Evolutionary conservation across 2,888 invertebrate species (phyloP).

Genomic region (Branchipolynoe longqiensis): DNA sequence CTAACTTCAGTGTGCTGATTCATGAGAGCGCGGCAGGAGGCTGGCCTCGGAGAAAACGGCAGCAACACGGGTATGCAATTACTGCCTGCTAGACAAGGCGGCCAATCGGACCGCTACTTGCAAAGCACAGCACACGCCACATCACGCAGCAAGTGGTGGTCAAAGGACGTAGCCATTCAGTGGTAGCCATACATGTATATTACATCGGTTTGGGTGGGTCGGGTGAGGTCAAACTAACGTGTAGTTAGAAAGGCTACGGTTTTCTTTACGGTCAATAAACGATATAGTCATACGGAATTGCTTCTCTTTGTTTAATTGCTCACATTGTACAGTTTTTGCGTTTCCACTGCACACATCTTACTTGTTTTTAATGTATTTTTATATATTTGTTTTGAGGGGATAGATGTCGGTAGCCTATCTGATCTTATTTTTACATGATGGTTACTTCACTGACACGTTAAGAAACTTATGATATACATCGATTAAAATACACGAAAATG

Average conservation of each 20-base stretch:
- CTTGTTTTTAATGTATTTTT: neutral
- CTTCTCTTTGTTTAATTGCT: too few species aligned
- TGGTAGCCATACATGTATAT: neutral
- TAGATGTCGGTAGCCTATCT: neutral
- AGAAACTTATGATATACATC: neutral
- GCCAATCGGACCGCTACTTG: neutral
- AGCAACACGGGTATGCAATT: neutral
- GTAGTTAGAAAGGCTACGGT: too few species aligned
- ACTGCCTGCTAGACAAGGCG: neutral
- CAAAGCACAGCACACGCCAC: conserved; percentile 26
- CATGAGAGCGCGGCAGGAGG: too few species aligned
- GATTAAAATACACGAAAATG: neutral
- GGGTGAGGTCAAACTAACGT: too few species aligned
- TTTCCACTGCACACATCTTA: neutral
- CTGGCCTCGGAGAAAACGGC: neutral
- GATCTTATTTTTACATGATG: neutral
- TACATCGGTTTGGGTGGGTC: neutral
- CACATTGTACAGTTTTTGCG: too few species aligned
- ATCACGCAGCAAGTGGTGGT: neutral
- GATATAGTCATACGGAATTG: neutral
- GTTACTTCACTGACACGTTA: neutral
- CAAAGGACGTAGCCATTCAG: neutral
- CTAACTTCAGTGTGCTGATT: neutral
- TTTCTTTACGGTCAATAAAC: too few species aligned
- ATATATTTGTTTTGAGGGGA: neutral